Evolutionary conservation across 2,113 vertebrate genomes (phyloP).

Genomic region (Rattus rattus): DNA sequence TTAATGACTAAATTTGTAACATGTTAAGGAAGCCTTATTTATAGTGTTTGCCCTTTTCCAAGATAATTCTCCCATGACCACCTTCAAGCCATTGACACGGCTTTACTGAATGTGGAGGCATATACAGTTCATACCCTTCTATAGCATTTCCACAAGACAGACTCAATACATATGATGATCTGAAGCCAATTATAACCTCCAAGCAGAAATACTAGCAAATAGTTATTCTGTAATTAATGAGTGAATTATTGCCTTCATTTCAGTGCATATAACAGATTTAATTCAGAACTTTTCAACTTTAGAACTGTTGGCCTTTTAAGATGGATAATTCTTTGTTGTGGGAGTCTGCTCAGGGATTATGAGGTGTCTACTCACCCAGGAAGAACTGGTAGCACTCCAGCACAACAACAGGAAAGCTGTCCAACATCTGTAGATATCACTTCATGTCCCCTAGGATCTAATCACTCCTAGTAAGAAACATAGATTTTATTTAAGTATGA

Average conservation of each 20-base stretch:
- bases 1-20: background rate
- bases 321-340: background rate
- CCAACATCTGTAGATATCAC: background rate
- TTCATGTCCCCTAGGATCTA: background rate
- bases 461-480: background rate
- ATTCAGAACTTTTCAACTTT: constrained; percentile 36
- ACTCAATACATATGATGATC: background rate
- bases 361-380: background rate
- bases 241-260: background rate
- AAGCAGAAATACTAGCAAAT: background rate
- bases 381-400: too few relatives aligned
- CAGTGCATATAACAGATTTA: background rate
- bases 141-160: background rate
- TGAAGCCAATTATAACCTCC: background rate
- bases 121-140: background rate
- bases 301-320: background rate
- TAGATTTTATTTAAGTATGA: background rate
- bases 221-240: background rate
- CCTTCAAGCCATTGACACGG: background rate
- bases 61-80: background rate
- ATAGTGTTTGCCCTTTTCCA: background rate
- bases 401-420: background rate
- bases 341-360: background rate
- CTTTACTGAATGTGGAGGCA: background rate
- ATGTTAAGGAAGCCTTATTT: background rate